Evolutionary conservation across 2,888 invertebrate genomes (phyloP).

Genomic region (Xylophagus ater): DNA sequence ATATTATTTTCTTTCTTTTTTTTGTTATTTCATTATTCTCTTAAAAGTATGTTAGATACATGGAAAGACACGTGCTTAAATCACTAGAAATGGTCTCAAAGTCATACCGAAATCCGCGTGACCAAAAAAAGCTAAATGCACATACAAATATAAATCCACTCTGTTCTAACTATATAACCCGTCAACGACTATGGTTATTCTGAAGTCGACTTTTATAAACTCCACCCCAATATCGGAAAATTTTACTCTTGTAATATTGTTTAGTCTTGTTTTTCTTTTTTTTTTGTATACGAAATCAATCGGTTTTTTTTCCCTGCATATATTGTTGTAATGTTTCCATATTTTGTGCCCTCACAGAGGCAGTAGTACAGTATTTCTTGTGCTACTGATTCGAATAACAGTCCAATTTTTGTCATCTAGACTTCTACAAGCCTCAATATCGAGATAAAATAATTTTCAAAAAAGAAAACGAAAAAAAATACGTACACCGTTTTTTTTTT

Average conservation of each 20-base stretch:
- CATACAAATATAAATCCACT: neutral
- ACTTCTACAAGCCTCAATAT: no score
- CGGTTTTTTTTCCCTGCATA: no score
- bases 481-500: no score
- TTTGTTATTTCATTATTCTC: no score
- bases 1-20: no score
- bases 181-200: neutral
- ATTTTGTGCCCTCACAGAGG: no score
- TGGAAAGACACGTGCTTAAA: constrained; percentile 35
- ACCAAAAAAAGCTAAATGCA: constrained; percentile 25
- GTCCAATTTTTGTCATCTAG: constrained; percentile 8
- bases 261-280: no score
- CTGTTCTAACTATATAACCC: constrained; percentile 2
- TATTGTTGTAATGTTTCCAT: no score
- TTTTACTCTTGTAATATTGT: no score
- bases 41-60: no score
- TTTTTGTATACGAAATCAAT: no score
- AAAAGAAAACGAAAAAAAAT: neutral
- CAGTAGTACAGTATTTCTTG: constrained; percentile 4
- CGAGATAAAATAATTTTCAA: constrained; percentile 5
- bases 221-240: constrained; percentile 8
- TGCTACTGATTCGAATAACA: no score
- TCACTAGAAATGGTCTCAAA: constrained; percentile 35
- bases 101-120: constrained; percentile 40
- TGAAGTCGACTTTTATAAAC: constrained; percentile 5